phyloP scores from a whole-genome alignment of 2,797 vertebrate genomes.

The Phrynocephalus guinanensis region DNA sequence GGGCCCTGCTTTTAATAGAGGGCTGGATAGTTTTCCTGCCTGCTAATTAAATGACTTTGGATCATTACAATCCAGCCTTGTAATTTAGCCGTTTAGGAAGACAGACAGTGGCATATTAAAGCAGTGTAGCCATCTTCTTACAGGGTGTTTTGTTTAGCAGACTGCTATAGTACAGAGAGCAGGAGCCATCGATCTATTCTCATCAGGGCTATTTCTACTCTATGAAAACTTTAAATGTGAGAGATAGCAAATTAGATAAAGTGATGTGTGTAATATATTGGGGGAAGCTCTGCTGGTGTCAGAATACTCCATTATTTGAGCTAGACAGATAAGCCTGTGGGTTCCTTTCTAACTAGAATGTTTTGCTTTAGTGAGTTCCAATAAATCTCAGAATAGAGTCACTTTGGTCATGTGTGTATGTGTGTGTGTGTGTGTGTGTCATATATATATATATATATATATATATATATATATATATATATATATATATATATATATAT shows the following conservation, averaged over 20 bases:
- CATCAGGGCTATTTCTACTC: not conserved
- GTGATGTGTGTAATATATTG: not conserved
- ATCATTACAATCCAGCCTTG: constrained; percentile 38
- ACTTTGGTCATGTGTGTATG: not conserved
- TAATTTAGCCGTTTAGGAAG: constrained; percentile 39
- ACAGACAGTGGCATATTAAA: constrained; percentile 19
- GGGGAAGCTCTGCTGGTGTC: not conserved
- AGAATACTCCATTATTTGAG: not conserved
- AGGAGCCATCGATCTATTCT: not conserved
- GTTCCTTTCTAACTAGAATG: not conserved
- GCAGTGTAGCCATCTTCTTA: not conserved
- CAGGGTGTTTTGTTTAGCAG: not conserved
- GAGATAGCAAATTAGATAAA: not conserved
- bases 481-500: too few relatives aligned
- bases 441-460: too few relatives aligned
- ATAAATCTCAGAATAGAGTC: not conserved
- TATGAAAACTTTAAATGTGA: not conserved
- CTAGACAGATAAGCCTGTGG: not conserved
- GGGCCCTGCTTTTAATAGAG: constrained; percentile 22
- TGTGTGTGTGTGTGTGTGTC: too few relatives aligned
- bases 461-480: too few relatives aligned
- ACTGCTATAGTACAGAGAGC: not conserved
- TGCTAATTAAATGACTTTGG: constrained; percentile 39
- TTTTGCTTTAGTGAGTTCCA: not conserved
- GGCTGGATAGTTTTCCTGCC: constrained; percentile 6